Base-by-base conservation (phyloP, 2,113 vertebrate genomes). In the Erinaceus europaeus region DNA sequence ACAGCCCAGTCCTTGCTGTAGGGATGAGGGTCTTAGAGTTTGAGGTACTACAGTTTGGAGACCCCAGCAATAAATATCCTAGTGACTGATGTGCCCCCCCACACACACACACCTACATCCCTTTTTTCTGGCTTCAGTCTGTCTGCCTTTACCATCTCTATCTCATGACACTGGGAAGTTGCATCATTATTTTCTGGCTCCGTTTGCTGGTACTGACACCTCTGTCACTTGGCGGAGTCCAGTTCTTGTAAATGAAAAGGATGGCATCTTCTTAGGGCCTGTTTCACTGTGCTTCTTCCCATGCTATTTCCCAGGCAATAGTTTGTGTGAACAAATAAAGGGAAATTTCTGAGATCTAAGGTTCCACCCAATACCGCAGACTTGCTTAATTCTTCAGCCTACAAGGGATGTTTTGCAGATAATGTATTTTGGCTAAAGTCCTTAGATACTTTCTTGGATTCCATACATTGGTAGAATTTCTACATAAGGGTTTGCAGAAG, bases 391-490 rank as follows among this genome's bases (percentile, higher is more conserved):
- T 57, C 53, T 44, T 59, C 81, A 92, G 17, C 52, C 32, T 27
- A 27, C 73, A 73, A 53, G 36, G 50, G 32, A 64, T 46, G 34
- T 62, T 88, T 61, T 55, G 32, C 67, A 79, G 79, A 23, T 73
- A 68, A 2, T 25, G 11, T 61, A 10, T 71, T 89, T 86, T 65
- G 18, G 29, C 32, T 84, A 80, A 78, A 95, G 92, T 73, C 76
- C 36, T 86, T 48, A 59, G 12, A 88, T 93, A 80, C 90, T 86
- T 90, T 80, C 64, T 69, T 86, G 38, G 89, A 92, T 89, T 93
- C 84, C 57, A 72, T 88, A 52, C 81, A 81, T 91, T 55, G 55
- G 50, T 93, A 32, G 42, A 3, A 81, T 59, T 62, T 83, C 25
- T n/a, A 50, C n/a, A 32, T 79, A 6, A 48, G 4, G 65, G 6